Evolutionary conservation across 2,888 invertebrate genomes (phyloP).

Genomic region (Isotomurus palustris): DNA sequence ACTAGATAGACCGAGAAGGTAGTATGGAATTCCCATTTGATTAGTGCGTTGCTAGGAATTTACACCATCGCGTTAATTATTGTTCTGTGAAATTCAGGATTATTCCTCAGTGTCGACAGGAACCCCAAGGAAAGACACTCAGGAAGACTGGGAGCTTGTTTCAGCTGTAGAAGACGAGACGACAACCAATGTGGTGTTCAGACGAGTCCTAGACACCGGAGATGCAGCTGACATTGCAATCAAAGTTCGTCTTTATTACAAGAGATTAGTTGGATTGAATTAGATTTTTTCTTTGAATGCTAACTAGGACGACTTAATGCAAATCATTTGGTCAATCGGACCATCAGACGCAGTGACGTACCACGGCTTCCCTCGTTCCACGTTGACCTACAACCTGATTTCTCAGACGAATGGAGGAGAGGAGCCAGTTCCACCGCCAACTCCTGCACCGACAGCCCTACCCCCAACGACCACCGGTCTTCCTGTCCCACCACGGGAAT

Average conservation of each 20-base stretch:
- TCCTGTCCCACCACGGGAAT: not conserved
- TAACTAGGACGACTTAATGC: not conserved
- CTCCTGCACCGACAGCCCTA: not conserved
- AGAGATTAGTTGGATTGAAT: too few species aligned
- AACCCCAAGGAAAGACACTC: not conserved
- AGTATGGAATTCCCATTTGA: too few species aligned
- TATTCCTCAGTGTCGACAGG: not conserved
- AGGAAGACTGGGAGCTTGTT: constrained; percentile 7
- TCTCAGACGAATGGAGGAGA: not conserved
- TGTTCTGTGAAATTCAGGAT: too few species aligned
- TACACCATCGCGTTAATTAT: too few species aligned
- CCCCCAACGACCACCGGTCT: not conserved
- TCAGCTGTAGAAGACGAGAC: constrained; percentile 6
- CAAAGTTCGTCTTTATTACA: too few species aligned
- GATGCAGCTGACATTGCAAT: constrained; percentile 1
- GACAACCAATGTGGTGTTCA: constrained; percentile 6
- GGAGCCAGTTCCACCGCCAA: constrained; percentile 2
- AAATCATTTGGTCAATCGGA: constrained; percentile 5
- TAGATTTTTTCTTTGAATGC: not conserved
- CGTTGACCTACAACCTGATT: not conserved
- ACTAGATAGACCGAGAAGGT: too few species aligned
- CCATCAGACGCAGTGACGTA: not conserved
- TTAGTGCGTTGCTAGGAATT: too few species aligned
- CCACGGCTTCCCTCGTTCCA: constrained; percentile 1
- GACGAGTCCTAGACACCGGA: constrained; percentile 6